Evolutionary conservation across 2,797 vertebrate species (phyloP), one percentile per base, ranked within the genome.

Genomic region (Centroberyx gerrardi): DNA sequence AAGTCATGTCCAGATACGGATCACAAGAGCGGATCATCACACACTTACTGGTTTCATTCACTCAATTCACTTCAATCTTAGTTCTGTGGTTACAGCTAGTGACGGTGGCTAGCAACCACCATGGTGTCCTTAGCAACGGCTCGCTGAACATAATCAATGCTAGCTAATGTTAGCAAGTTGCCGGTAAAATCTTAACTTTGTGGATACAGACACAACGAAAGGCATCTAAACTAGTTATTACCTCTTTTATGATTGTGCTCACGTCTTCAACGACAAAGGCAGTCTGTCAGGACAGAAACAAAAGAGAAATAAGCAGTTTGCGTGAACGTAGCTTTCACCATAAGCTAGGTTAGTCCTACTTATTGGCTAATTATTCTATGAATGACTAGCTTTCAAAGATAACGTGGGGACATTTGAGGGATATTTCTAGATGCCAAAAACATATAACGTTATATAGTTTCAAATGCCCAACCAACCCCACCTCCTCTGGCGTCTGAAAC

Each of bases 211-310:
- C 52, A 28, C 44, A 48, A 2, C 0, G 3, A 9, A 33, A 51
- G 0, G 1, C 0, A 4, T 3, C 0, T 0, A 51, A 1, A 31
- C 80, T 2, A 9, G 5, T 12, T 65, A 13, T 94, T 94, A 99
- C 98, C 96, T 99, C 97, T 92, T 97, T 97, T 31, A 99, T 96
- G 67, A 99, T 96, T 89, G 93, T 91, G 91, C 94, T 97, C 73
- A 99, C 96, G 93, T 99, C 97, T 71, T 98, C 97, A 22, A 97
- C 96, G 44, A 96, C 91, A 88, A 99, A 99, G 10, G 92, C 75
- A 38, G 94, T 94, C 98, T 99, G 89, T 27, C 78, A 54, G 79
- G 62, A 51, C 71, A 62, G 3, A 87, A 61, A 82, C 9, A 80
- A 40, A 49, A 72, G 8, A n/a, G 7, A 48, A 44, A 40, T 2